phyloP scores from a whole-genome alignment of 2,888 invertebrate species.

The Lepidochrysops patricia region DNA sequence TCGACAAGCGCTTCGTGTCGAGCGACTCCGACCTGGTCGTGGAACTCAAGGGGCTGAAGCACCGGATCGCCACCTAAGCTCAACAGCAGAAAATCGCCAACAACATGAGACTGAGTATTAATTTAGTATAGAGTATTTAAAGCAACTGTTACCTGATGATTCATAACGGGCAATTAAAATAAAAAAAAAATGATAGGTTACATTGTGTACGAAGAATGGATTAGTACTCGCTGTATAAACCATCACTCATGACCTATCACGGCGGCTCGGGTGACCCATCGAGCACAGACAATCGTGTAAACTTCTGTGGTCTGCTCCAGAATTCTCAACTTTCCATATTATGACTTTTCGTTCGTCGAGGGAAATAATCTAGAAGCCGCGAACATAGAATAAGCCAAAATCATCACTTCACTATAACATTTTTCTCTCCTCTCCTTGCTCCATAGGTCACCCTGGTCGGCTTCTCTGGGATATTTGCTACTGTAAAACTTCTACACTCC shows the following conservation, averaged over 20 bases:
- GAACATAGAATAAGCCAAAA: too few species aligned
- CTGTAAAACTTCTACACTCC: not conserved
- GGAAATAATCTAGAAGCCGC: too few species aligned
- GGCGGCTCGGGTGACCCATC: not conserved
- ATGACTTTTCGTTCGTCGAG: too few species aligned
- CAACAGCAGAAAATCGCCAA: slow-evolving; percentile 18
- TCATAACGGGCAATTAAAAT: slow-evolving; percentile 33
- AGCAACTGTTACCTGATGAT: slow-evolving; percentile 40
- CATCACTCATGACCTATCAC: slow-evolving; percentile 4
- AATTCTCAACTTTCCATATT: too few species aligned
- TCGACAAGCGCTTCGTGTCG: slow-evolving; percentile 78
- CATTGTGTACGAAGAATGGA: slow-evolving; percentile 13
- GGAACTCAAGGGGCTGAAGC: slow-evolving; percentile 78
- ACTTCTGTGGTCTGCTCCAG: too few species aligned
- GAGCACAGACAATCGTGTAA: not conserved
- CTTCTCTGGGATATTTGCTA: not conserved
- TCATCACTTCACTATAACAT: too few species aligned
- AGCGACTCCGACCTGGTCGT: slow-evolving; percentile 77
- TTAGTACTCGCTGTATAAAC: not conserved
- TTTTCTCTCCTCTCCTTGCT: not conserved
- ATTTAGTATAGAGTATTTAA: slow-evolving; percentile 54
- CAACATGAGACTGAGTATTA: slow-evolving; percentile 70
- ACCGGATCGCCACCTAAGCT: slow-evolving; percentile 73
- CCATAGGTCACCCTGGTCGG: not conserved
- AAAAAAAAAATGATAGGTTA: slow-evolving; percentile 29